A percentile compares a stretch with the other conserved stretches of the same genome.
These are phyloP conservation scores for Pterocles orientalis DNA, from an alignment of 2,113 vertebrate species.

Conservation along the genomic window DNA sequence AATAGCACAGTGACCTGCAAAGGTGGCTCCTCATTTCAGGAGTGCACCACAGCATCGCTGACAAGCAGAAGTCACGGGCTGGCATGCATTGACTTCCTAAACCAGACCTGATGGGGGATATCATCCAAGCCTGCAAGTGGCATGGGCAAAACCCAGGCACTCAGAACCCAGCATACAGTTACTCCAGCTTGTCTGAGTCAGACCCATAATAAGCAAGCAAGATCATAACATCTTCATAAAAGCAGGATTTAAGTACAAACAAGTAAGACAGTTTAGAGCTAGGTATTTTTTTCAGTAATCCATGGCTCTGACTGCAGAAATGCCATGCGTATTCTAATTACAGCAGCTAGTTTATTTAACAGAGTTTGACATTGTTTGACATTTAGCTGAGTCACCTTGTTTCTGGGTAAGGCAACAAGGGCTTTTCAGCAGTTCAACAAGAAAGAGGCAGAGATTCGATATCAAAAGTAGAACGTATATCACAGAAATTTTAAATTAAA, in stretches of 20 bases:
- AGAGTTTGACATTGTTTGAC: constrained; percentile 48
- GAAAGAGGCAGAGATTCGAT: background rate
- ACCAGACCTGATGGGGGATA: background rate
- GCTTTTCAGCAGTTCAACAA: constrained; percentile 34
- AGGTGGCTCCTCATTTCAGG: background rate
- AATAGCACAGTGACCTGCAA: background rate
- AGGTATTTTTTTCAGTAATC: constrained; percentile 14
- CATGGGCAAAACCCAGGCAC: background rate
- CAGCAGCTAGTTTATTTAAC: constrained; percentile 54
- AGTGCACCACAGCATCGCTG: background rate
- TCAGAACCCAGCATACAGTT: background rate
- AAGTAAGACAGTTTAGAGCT: constrained; percentile 19
- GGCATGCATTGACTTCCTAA: background rate
- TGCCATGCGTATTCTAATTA: constrained; percentile 36
- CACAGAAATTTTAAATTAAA: constrained; percentile 35
- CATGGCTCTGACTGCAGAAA: constrained; percentile 1
- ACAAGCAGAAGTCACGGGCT: background rate
- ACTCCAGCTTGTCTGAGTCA: background rate
- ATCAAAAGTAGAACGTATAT: constrained; percentile 30
- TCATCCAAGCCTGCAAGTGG: background rate
- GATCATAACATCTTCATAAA: constrained; percentile 9
- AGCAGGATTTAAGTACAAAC: constrained; percentile 39
- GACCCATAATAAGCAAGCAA: background rate
- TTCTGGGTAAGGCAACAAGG: constrained; percentile 25
- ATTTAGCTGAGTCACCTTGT: constrained; percentile 60